Base-by-base conservation (phyloP, 1,140 invertebrate species). In the Aphaenogaster rudis region DNA sequence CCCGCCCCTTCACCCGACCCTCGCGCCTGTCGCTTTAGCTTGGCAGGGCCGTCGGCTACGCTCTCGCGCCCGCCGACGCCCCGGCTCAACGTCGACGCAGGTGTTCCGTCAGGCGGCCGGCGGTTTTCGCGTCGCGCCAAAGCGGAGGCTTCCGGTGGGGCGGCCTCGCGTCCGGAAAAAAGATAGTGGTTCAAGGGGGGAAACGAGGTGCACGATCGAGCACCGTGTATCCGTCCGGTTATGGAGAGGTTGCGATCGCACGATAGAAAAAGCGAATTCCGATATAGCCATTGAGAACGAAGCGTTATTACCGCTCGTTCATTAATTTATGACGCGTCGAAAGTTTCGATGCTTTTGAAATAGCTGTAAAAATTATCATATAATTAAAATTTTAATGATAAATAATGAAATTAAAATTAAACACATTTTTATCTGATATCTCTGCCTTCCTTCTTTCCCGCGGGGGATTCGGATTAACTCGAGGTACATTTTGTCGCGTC, bases 41-140 rank as follows among this genome's bases (percentile, higher is more conserved):
- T 28, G 52, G 79, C 88, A 90, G 89, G 66, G 89, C 88, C 89
- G 88, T 84, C 88, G 87, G 76, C 76, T 42, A 36, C 59, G 76
- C 42, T 72, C 54, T 72, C 79, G 64, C 52, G 66, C 79, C 21
- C 67, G 15, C 52, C 64, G 76, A 42, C 76, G 36, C 64, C 42
- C 8, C 17, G n/a, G 57, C 42, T 48, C 76, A 57, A 45, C 78
- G 66, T 54, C 79, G 48, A 42, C 64, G 81, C 87, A 86, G 81
- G 87, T 88, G 88, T 79, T 77, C 54, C 28, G 39, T 17, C 42
- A 87, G 74, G 5, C 52, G 64, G 52, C 54, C 66, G 33, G 11
- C 59, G 59, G n/a, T 57, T 69, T 57, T 61, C 63, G 61, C 81
- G 33, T 52, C 13, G 42, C 63, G 50, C 71, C 50, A 39, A 86